Percentiles rank a stretch among this genome's conserved stretches.
Evolutionary conservation across 2,888 invertebrate genomes (phyloP).

Genomic region (Doris montereyensis): DNA sequence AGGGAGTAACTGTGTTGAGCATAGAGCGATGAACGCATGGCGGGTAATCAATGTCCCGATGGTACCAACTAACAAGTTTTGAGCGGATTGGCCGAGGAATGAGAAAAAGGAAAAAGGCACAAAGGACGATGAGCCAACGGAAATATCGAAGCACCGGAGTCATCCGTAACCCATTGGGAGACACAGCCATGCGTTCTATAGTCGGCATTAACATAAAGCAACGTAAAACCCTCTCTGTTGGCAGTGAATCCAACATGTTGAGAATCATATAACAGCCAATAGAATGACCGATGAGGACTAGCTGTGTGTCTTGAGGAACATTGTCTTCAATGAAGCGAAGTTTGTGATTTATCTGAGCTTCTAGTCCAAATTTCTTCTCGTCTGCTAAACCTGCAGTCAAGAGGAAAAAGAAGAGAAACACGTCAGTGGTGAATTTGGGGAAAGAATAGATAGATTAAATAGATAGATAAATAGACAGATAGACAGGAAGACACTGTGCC

Average conservation of each 20-base stretch:
- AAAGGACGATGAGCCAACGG: constrained; percentile 66
- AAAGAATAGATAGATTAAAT: not conserved
- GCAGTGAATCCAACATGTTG: constrained; percentile 78
- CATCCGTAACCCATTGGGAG: constrained; percentile 82
- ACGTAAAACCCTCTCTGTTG: constrained; percentile 63
- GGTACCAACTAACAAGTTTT: constrained; percentile 64
- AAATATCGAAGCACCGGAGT: constrained; percentile 77
- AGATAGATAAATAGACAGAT: not conserved
- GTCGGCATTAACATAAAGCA: constrained; percentile 87
- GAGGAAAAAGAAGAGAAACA: not conserved
- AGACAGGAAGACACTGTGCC: not conserved
- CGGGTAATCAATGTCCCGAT: constrained; percentile 55
- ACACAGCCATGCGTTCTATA: constrained; percentile 85
- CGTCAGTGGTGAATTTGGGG: not conserved
- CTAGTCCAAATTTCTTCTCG: constrained; percentile 75
- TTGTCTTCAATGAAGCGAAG: constrained; percentile 83
- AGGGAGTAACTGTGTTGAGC: constrained; percentile 66
- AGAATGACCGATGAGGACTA: constrained; percentile 91
- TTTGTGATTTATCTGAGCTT: constrained; percentile 87
- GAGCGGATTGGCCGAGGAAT: constrained; percentile 52
- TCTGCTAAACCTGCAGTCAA: constrained; percentile 51
- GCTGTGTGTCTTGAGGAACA: constrained; percentile 70
- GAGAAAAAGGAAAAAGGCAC: constrained; percentile 62
- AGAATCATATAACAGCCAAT: constrained; percentile 89
- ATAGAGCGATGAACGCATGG: constrained; percentile 66